Evolutionary conservation across 2,888 invertebrate species (phyloP).

Genomic region (Melanostoma mellinum): DNA sequence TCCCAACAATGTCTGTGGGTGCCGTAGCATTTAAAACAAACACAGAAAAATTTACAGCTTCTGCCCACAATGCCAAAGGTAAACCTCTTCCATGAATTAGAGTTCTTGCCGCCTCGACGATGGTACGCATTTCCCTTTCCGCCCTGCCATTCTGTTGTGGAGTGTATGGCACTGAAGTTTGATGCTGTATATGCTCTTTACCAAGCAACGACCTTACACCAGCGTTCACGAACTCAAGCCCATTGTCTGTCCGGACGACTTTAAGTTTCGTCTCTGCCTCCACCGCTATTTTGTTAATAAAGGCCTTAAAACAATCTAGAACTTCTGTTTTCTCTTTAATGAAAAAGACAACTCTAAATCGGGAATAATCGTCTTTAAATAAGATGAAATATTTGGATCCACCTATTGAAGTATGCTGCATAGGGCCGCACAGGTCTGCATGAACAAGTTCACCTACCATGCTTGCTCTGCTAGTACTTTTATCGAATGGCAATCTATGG

Average conservation of each 20-base stretch:
- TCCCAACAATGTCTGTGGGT: too few relatives aligned
- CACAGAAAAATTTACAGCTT: constrained; percentile 67
- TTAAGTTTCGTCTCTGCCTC: constrained; percentile 68
- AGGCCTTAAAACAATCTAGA: constrained; percentile 33
- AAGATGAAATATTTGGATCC: constrained; percentile 71
- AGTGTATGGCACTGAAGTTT: constrained; percentile 75
- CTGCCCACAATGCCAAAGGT: constrained; percentile 77
- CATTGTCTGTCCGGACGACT: constrained; percentile 75
- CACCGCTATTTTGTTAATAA: constrained; percentile 70
- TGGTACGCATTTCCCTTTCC: constrained; percentile 77
- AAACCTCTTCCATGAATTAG: constrained; percentile 73
- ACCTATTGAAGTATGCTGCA: constrained; percentile 67
- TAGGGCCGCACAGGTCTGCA: constrained; percentile 73
- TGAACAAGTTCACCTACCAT: constrained; percentile 71
- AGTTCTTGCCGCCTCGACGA: constrained; percentile 77
- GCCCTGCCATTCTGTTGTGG: constrained; percentile 79
- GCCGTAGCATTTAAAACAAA: constrained; percentile 32
- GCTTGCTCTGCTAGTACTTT: constrained; percentile 55
- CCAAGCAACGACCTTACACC: constrained; percentile 70
- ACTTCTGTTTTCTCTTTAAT: constrained; percentile 72
- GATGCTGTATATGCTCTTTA: constrained; percentile 73
- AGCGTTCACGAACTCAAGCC: constrained; percentile 74
- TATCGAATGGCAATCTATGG: constrained; percentile 63
- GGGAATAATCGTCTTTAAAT: constrained; percentile 71
- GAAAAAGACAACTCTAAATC: constrained; percentile 67